Evolutionary conservation across 2,797 vertebrate species (phyloP).

Genomic region (Buphagus erythrorhynchus): DNA sequence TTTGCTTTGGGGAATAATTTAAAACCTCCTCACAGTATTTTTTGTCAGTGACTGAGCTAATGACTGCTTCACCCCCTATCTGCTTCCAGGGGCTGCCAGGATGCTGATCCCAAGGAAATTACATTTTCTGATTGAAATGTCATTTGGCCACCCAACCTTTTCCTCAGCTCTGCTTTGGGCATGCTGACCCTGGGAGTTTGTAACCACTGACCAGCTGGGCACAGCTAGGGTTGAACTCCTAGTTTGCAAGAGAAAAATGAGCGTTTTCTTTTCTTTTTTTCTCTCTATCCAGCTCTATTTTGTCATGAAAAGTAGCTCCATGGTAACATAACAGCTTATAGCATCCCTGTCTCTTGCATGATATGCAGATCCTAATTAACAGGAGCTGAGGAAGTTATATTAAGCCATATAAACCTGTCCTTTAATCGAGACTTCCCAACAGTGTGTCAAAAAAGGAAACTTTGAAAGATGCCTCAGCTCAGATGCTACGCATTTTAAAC

Average conservation of each 20-base stretch:
- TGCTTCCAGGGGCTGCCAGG: neutral
- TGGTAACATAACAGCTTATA: neutral
- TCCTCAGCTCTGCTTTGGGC: neutral
- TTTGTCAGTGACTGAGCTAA: neutral
- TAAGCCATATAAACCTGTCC: neutral
- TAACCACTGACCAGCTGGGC: neutral
- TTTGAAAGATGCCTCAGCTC: neutral
- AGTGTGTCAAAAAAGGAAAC: neutral
- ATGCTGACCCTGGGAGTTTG: neutral
- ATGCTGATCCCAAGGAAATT: neutral
- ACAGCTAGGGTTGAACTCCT: neutral
- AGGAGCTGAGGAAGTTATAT: neutral
- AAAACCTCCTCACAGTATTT: neutral
- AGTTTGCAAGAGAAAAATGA: neutral
- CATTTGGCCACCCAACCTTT: neutral
- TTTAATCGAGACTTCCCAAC: neutral
- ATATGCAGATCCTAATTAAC: neutral
- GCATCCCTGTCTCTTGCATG: neutral
- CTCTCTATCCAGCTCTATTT: neutral
- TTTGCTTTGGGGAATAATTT: neutral
- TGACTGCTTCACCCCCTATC: neutral
- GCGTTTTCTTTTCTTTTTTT: neutral
- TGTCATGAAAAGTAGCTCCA: conserved; percentile 18
- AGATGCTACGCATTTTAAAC: neutral
- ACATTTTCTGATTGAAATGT: neutral